Evolutionary conservation across 1,140 invertebrate genomes (phyloP).

Genomic region (Drepana arcuata): DNA sequence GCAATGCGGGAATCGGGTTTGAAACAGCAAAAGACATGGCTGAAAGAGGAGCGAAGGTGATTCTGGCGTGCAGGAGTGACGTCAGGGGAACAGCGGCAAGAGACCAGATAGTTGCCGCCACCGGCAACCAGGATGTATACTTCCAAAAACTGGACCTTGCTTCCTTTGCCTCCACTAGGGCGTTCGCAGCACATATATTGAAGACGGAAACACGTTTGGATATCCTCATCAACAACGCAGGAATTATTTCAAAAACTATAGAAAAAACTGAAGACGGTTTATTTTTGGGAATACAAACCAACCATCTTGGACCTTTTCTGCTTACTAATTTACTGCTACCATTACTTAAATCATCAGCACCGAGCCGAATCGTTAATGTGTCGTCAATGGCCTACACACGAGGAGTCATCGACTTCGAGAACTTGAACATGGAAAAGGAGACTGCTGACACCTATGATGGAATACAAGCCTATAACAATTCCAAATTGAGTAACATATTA

Average conservation of each 20-base stretch:
- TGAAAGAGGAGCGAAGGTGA: slow-evolving; percentile 82
- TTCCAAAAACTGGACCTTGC: slow-evolving; percentile 79
- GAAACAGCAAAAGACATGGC: slow-evolving; percentile 78
- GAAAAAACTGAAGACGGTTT: slow-evolving; percentile 81
- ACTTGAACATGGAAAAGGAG: slow-evolving; percentile 77
- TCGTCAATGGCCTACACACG: slow-evolving; percentile 83
- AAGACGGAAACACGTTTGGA: slow-evolving; percentile 80
- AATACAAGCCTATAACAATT: slow-evolving; percentile 76
- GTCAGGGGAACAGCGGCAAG: slow-evolving; percentile 49
- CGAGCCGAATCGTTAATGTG: slow-evolving; percentile 87
- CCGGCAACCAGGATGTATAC: slow-evolving; percentile 61
- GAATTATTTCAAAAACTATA: slow-evolving; percentile 31
- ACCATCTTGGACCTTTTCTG: slow-evolving; percentile 89
- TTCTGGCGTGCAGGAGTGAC: slow-evolving; percentile 88
- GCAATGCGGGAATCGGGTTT: slow-evolving; percentile 87
- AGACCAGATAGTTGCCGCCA: slow-evolving; percentile 61
- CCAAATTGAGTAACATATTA: slow-evolving; percentile 89
- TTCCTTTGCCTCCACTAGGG: slow-evolving; percentile 82
- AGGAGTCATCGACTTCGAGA: slow-evolving; percentile 80
- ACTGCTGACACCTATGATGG: slow-evolving; percentile 54
- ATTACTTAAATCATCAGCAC: slow-evolving; percentile 81
- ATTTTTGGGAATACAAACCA: slow-evolving; percentile 87
- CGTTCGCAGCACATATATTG: slow-evolving; percentile 77
- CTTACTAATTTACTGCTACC: slow-evolving; percentile 80
- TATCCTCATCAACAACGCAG: slow-evolving; percentile 89